Conservation (phyloP, 1,140 invertebrate genomes). For the Drosophila tristis region DNA sequence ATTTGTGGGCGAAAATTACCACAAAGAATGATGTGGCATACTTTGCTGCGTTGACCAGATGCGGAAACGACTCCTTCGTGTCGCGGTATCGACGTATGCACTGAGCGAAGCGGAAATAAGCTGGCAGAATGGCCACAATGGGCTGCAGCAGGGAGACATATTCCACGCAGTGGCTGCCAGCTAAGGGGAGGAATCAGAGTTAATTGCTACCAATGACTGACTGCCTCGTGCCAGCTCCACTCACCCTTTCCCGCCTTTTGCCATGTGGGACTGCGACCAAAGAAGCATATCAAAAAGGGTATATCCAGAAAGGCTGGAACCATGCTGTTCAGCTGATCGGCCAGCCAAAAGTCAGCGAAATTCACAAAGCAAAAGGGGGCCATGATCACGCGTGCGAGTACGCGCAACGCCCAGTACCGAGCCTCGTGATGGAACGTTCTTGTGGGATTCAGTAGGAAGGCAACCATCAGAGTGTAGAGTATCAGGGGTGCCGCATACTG, state of each 20-base stretch:
- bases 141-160: slow-evolving; percentile 88
- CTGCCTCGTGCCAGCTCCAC: slow-evolving; percentile 18
- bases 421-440: slow-evolving; percentile 92
- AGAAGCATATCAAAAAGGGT: slow-evolving; percentile 95
- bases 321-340: slow-evolving; percentile 98
- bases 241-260: slow-evolving; percentile 86
- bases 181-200: slow-evolving; percentile 69
- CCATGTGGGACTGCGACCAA: slow-evolving; percentile 90
- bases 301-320: slow-evolving; percentile 96
- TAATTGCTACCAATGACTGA: slow-evolving; percentile 9
- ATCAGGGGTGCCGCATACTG: slow-evolving; percentile 91
- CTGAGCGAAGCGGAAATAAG: slow-evolving; percentile 99
- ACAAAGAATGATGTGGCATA: slow-evolving; percentile 84
- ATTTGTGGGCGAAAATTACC: slow-evolving; percentile 82
- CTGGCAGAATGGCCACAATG: slow-evolving; percentile 95
- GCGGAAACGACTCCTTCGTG: slow-evolving; percentile 95
- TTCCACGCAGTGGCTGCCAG: slow-evolving; percentile 86
- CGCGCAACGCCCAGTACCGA: slow-evolving; percentile 86
- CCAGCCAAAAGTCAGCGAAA: slow-evolving; percentile 99
- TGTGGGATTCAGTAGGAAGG: slow-evolving; percentile 93
- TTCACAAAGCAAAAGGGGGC: slow-evolving; percentile 98
- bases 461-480: slow-evolving; percentile 88
- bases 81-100: slow-evolving; percentile 97
- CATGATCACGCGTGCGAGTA: slow-evolving; percentile 90
- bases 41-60: slow-evolving; percentile 95